Conservation (phyloP, 1,140 invertebrate species). For the Bicyclus anynana region DNA sequence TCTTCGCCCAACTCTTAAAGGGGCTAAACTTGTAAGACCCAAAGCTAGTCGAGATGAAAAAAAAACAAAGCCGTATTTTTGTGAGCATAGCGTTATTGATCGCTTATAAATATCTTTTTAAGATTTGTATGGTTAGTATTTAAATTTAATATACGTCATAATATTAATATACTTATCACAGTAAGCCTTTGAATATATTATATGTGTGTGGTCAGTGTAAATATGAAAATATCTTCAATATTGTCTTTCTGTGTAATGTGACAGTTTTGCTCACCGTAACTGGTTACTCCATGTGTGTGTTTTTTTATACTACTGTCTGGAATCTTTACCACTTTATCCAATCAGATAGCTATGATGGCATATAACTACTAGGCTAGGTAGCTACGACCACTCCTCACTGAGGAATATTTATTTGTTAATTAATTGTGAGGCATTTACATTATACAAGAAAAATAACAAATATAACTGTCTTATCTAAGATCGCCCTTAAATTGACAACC, state of each 20-base stretch:
- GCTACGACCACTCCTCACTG: too few species aligned
- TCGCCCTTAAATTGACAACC: too few species aligned
- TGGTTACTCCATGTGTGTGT: neutral
- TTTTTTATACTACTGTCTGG: neutral
- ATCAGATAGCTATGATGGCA: neutral
- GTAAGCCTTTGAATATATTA: neutral
- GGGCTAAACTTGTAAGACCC: constrained; percentile 26
- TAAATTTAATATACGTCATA: constrained; percentile 31
- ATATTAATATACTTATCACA: constrained; percentile 15
- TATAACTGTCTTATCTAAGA: too few species aligned
- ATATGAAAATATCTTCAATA: neutral
- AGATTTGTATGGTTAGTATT: constrained; percentile 31
- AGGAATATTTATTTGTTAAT: too few species aligned
- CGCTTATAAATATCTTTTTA: constrained; percentile 20
- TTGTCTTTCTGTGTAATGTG: neutral
- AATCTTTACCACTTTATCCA: neutral
- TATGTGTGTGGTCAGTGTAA: neutral
- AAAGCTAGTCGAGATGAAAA: constrained; percentile 33
- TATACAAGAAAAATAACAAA: too few species aligned
- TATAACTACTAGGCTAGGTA: too few species aligned
- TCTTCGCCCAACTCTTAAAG: neutral
- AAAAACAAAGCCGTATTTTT: constrained; percentile 29
- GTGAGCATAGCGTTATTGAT: constrained; percentile 25
- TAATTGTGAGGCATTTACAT: too few species aligned
- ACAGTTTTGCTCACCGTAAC: neutral